Evolutionary conservation across 2,113 vertebrate genomes (phyloP), one percentile per base, ranked within the genome.

Genomic region (Platysternon megacephalum): DNA sequence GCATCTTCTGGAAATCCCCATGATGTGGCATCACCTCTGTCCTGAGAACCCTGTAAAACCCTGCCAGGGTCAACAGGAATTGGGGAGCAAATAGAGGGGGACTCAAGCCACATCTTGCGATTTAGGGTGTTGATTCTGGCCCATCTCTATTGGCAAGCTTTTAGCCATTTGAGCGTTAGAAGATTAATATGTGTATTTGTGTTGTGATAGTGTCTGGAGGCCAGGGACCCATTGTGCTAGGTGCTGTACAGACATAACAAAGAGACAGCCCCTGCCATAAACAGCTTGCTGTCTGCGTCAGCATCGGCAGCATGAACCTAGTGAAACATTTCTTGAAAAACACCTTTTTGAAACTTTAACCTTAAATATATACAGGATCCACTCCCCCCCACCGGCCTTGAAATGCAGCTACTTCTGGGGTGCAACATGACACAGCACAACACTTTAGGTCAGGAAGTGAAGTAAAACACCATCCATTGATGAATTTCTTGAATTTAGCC

Each of bases 201-300:
- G 16, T 48, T 32, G 32, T 0, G 0, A 39, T 0, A 0, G 0
- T 0, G 21, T 28, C 26, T 56, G 28, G 28, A 14, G 0, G 0
- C 26, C 58, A 79, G 14, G 81, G 24, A 8, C 21, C 1, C 0
- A 1, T 0, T 8, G 39, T 24, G 44, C 48, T 46, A 29, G 26
- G 42, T 46, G 44, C 24, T 6, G 74, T 78, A 46, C 42, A 74
- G 39, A 24, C 4, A 0, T 1, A 85, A 21, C 22, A 48, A 81
- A 14, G 51, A 49, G 86, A 2, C 0, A 61, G 61, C 42, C 85
- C 46, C 82, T 65, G 78, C 21, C 5, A 11, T 1, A 2, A 55
- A n/a, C 42, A 0, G 2, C 13, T 46, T 44, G 46, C 65, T 3
- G 13, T 8, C 2, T 0, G 78, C n/a, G 8, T 76, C 24, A 44